Evolutionary conservation across 2,113 vertebrate genomes (phyloP), one percentile per base, ranked within the genome.

Genomic region (Spea multiplicata): DNA sequence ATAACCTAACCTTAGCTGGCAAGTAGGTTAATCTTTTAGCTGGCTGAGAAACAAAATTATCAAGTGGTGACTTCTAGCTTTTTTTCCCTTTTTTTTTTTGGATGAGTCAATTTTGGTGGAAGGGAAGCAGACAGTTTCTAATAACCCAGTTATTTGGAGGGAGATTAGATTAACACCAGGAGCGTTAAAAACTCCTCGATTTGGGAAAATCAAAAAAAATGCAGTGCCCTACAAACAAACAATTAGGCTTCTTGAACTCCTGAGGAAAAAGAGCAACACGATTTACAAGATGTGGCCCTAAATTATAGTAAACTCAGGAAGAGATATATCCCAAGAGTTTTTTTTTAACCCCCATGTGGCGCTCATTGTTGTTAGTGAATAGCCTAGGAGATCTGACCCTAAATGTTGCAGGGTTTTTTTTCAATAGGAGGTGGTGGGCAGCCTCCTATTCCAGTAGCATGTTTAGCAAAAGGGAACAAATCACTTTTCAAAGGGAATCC

Each of bases 21-120:
- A 79, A 49, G 61, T 64, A 55, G 73, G 76, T 85, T 83, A 75
- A 84, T 68, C 50, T 47, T 69, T 69, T 73, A 80, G 81, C 65
- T 64, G 57, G 68, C 45, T 55, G 44, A 57, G 61, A 68, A 62
- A 73, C 73, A 52, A 64, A 55, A 59, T 66, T 59, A 62, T 49
- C 16, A 45, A 30, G 30, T 30, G 68, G 71, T 72, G 44, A 72
- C 61, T 59, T 71, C 55, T 75, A n/a, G 52, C 74, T 8, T 1
- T 30, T 79, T 74, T 16, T 8, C 50, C 50, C 70, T 44, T 44
- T 69, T 48, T 71, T 44, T 61, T 69, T 12, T 55, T 64, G 6
- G 13, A 0, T 75, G 76, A 46, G 81, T 73, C 53, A 10, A 0
- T 59, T 30, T 59, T 59, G 55, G 10, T 5, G 14, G 14, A 13